Evolutionary conservation across 2,113 vertebrate species (phyloP).

Genomic region (Festucalex cinctus): DNA sequence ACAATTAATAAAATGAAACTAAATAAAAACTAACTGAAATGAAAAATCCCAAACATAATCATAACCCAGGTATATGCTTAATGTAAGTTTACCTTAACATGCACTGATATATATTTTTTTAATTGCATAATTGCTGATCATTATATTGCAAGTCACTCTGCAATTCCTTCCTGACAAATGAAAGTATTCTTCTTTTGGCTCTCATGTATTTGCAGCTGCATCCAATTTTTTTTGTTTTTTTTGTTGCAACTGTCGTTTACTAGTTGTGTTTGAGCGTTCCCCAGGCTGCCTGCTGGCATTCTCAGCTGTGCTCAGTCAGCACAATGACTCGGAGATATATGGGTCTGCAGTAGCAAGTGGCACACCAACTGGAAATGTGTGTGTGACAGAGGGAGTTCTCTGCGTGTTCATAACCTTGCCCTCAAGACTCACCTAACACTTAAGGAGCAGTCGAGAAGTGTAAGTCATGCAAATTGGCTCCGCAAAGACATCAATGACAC

Average conservation of each 20-base stretch:
- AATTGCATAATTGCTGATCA: background rate
- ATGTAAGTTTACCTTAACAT: too few relatives aligned
- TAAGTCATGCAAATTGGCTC: conserved; percentile 70
- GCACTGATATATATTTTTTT: too few relatives aligned
- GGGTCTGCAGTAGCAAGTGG: conserved; percentile 45
- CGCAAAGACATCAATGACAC: conserved; percentile 59
- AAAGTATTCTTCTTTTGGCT: background rate
- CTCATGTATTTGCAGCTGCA: background rate
- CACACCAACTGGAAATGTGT: conserved; percentile 19
- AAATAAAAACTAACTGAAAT: background rate
- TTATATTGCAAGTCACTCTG: background rate
- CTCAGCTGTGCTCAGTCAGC: conserved; percentile 65
- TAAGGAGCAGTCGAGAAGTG: conserved; percentile 58
- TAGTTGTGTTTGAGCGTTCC: conserved; percentile 40
- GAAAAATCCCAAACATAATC: background rate
- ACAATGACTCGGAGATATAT: conserved; percentile 63
- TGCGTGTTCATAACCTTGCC: conserved; percentile 60
- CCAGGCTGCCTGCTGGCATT: conserved; percentile 34
- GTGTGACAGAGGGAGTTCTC: conserved; percentile 38
- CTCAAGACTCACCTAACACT: conserved; percentile 51
- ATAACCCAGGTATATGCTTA: too few relatives aligned
- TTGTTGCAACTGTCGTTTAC: conserved; percentile 34
- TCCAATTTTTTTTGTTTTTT: conserved; percentile 9
- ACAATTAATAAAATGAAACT: background rate
- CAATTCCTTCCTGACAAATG: background rate